Evolutionary conservation across 2,888 invertebrate species (phyloP), one percentile per base, ranked within the genome.

Genomic region (Antitype chi): DNA sequence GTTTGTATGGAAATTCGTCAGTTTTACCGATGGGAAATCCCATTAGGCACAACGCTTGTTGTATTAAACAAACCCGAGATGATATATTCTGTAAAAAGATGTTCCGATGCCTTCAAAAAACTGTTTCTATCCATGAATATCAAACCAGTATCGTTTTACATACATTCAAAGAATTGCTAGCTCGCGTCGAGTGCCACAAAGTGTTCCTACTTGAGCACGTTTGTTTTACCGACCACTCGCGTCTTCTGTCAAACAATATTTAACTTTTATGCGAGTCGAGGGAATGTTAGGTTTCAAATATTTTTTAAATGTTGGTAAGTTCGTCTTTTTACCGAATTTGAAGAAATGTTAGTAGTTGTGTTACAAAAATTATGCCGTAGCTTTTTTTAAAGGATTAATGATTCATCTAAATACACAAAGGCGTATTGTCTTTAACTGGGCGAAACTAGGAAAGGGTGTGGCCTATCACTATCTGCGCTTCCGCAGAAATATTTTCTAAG

Each of bases 221-320:
- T 88, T 87, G 75, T 78, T 81, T 81, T 62, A 73, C 52, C 78
- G 74, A 70, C 69, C 78, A 68, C 72, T 74, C 57, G 71, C 70
- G 53, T 79, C 76, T 83, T 84, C 49, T 75, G 78, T 64, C 72
- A 86, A 76, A 71, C 66, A 66, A 67, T 85, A 74, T 80, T 86
- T 86, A 68, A 53, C 68, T 81, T 88, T 62, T 63, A 72, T 72
- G 38, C 25, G 63, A 64, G 23, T 15, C 47, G 55, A 64, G 43
- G 38, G 66, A 70, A 59, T 66, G 71, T 69, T 55, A 28, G 23
- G 25, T 57, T 64, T 60, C 9, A n/a, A 28, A 32, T 86, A 15
- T n/a, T n/a, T n/a, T 15, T n/a, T 28, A 57, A 59, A 74, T 57
- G 25, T 74, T 25, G 5, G 53, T 47, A 5, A 1, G 23, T 13